Evolutionary conservation across 2,797 vertebrate species (phyloP), one percentile per base, ranked within the genome.

Genomic region (Hyperoplus lanceolatus): DNA sequence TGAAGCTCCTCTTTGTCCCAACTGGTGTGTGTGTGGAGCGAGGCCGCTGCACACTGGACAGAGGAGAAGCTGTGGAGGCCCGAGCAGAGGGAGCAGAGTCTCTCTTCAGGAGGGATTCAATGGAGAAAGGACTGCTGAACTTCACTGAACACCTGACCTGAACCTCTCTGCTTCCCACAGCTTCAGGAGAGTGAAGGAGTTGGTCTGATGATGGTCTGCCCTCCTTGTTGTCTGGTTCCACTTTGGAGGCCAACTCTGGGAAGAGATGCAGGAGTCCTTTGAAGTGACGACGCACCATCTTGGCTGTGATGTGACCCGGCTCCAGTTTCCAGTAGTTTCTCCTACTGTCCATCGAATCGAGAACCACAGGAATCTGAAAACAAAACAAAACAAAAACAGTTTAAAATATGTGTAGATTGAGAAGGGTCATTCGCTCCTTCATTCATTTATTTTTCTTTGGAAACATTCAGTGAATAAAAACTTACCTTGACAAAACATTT

Each of bases 321-420:
- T 95, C 94, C 63, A 95, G 89, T 84, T 90, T 94, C 95, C 94
- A 95, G 79, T 87, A 95, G 87, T 93, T 95, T 43, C 79, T 93
- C 66, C 89, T 93, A 15, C 90, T 83, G 38, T 83, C 80, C 11
- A 75, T 49, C 10, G 70, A 79, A 16, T 86, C 65, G 16, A 86
- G 86, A n/a, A 79, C 57, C 39, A 93, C 16, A 16, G 94, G 94
- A 18, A 94, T 74, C 95, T 96, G 67, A 54, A 73, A 61, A 71
- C 36, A 2, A 62, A 5, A 74, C 5, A 74, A 64, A 41, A 46
- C 1, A 21, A 3, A 1, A 36, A 1, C 0, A 3, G 10, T 1
- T 43, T 58, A 3, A 8, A 16, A 3, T 13, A 2, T 41, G 8
- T n/a, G 1, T 9, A 29, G 29, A 29, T 29, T 3, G 3, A 59